Evolutionary conservation across 2,888 invertebrate species (phyloP).

Genomic region (Sphinx pinastri): DNA sequence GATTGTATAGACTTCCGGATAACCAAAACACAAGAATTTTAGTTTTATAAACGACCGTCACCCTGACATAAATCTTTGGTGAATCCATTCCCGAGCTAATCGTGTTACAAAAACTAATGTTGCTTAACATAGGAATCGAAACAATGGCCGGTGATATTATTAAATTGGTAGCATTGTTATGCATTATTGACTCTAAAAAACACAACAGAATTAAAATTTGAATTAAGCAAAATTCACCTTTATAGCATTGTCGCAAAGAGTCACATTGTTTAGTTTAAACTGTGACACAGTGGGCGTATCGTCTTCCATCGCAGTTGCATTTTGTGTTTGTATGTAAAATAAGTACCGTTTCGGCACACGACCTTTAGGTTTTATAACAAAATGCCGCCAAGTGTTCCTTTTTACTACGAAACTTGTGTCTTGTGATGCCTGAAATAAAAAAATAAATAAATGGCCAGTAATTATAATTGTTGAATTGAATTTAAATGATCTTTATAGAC

Average conservation of each 20-base stretch:
- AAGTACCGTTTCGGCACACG: constrained; percentile 52
- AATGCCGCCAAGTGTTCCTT: constrained; percentile 48
- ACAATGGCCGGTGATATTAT: too few species aligned
- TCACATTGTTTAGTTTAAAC: constrained; percentile 61
- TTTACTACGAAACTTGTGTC: constrained; percentile 44
- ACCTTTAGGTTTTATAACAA: constrained; percentile 51
- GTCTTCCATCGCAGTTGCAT: constrained; percentile 43
- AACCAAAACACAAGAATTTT: too few species aligned
- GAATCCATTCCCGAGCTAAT: too few species aligned
- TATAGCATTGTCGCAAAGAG: constrained; percentile 62
- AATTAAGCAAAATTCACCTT: constrained; percentile 54
- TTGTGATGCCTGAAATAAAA: constrained; percentile 51
- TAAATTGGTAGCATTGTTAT: background rate
- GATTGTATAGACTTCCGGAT: too few species aligned
- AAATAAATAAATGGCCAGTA: background rate
- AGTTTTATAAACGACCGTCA: too few species aligned
- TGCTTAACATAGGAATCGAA: too few species aligned
- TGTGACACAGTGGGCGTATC: constrained; percentile 56
- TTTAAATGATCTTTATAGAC: too few species aligned
- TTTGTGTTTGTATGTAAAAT: constrained; percentile 52
- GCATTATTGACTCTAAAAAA: background rate
- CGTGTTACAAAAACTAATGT: too few species aligned
- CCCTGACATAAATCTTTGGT: too few species aligned
- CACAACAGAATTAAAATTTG: background rate
- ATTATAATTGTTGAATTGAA: too few species aligned